Conservation (phyloP, 2,888 invertebrate genomes). For the Ectemnius cavifrons region DNA sequence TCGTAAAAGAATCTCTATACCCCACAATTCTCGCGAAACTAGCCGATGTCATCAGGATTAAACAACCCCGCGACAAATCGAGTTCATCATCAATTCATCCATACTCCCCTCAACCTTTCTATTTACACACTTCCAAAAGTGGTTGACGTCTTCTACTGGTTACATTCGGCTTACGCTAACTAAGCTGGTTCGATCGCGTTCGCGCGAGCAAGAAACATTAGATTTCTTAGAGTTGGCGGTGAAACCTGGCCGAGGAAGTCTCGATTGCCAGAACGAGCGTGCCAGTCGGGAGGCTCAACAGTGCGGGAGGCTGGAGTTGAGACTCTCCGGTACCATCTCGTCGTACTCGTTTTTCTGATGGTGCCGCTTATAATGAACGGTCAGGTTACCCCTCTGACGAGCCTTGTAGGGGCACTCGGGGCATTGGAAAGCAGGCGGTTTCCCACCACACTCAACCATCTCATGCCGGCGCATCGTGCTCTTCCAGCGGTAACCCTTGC, state of each 20-base stretch:
- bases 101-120: not conserved
- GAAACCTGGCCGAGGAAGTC: not conserved
- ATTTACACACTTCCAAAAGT: not conserved
- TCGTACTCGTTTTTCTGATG: slow-evolving; percentile 79
- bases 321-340: slow-evolving; percentile 51
- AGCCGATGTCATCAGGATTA: no score
- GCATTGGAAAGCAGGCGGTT: slow-evolving; percentile 89
- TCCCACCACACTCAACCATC: slow-evolving; percentile 91
- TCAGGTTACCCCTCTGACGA: slow-evolving; percentile 89
- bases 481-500: slow-evolving; percentile 92
- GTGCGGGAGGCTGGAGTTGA: slow-evolving; percentile 7
- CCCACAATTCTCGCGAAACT: no score
- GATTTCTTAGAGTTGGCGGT: not conserved
- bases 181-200: no score
- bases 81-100: not conserved
- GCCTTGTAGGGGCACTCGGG: slow-evolving; percentile 89
- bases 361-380: slow-evolving; percentile 89
- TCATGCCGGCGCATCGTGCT: slow-evolving; percentile 90
- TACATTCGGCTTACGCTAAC: no score
- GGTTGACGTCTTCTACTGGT: no score
- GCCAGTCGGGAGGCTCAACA: not conserved
- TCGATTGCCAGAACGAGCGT: slow-evolving; percentile 38
- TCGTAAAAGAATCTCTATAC: not conserved
- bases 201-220: no score
- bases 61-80: no score